phyloP scores from a whole-genome alignment of 2,888 invertebrate species.

The Elmis aenea region DNA sequence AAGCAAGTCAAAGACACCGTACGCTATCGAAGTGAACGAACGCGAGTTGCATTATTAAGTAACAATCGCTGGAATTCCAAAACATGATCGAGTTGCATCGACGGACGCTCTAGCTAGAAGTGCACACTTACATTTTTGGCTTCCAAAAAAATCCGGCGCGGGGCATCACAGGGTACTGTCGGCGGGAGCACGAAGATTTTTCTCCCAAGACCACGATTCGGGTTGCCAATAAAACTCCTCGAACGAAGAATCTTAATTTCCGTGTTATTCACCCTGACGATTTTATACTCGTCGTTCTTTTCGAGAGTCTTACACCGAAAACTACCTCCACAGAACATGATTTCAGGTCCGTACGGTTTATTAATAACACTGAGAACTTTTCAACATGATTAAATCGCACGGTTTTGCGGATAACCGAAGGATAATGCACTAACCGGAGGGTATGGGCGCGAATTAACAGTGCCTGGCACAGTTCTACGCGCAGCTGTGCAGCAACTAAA shows the following conservation, averaged over 20 bases:
- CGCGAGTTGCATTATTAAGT: no score
- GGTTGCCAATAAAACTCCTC: conserved; percentile 24
- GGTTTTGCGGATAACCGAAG: no score
- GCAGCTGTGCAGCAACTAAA: conserved; percentile 28
- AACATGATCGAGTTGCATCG: no score
- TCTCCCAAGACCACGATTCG: no score
- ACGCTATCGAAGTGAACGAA: no score
- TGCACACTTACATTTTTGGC: conserved; percentile 20
- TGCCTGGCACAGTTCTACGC: conserved; percentile 18
- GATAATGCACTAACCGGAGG: no score
- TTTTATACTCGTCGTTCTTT: conserved; percentile 38
- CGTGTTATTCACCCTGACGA: conserved; percentile 37
- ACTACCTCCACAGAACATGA: conserved; percentile 43
- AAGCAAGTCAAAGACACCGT: no score
- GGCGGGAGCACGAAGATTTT: no score
- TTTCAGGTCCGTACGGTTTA: conserved; percentile 2
- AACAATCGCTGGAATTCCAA: no score
- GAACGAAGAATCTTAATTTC: conserved; percentile 37
- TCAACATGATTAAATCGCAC: no score
- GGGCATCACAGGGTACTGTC: conserved; percentile 29
- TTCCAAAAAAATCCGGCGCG: conserved; percentile 18
- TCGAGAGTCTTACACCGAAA: conserved; percentile 39
- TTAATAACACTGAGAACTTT: background rate
- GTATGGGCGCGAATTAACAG: conserved; percentile 12
- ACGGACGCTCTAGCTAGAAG: no score